Evolutionary conservation across 1,140 invertebrate species (phyloP).

Genomic region (Hyles vespertilio): DNA sequence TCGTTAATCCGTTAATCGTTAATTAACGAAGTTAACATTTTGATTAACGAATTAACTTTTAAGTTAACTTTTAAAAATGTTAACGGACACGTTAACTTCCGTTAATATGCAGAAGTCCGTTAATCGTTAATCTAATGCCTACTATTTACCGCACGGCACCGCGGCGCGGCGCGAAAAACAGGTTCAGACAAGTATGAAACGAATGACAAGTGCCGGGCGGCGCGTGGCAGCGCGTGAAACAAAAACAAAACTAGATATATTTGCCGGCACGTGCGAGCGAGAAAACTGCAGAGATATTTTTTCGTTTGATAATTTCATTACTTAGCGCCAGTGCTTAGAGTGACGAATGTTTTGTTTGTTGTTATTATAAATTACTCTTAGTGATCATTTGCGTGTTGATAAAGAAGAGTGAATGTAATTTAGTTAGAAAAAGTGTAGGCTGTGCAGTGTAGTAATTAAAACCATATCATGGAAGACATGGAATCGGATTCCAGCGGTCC

Average conservation of each 20-base stretch:
- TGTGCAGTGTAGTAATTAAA: conserved; percentile 19
- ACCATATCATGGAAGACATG: conserved; percentile 20
- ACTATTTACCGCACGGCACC: conserved; percentile 11
- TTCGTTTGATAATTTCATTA: conserved; percentile 21
- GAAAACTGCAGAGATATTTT: conserved; percentile 15
- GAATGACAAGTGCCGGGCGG: conserved; percentile 8
- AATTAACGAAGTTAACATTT: conserved; percentile 24
- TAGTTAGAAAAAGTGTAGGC: conserved; percentile 22
- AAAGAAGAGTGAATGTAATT: conserved; percentile 21
- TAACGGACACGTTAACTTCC: conserved; percentile 23
- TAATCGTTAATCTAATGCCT: conserved; percentile 15
- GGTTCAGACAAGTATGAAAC: conserved; percentile 9
- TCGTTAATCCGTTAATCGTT: conserved; percentile 23
- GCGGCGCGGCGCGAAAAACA: conserved; percentile 8
- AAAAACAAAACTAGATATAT: conserved; percentile 20
- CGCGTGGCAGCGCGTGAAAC: conserved; percentile 14
- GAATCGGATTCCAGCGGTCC: conserved; percentile 19
- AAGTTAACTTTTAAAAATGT: conserved; percentile 20
- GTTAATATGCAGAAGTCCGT: conserved; percentile 21
- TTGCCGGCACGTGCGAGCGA: conserved; percentile 20
- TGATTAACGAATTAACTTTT: conserved; percentile 19
- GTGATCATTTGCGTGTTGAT: conserved; percentile 18
- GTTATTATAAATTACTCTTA: conserved; percentile 17
- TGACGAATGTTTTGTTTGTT: conserved; percentile 20
- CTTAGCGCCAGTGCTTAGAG: conserved; percentile 13